Evolutionary conservation across 1,140 invertebrate genomes (phyloP), one percentile per base, ranked within the genome.

Genomic region (Nixonia krombeini): DNA sequence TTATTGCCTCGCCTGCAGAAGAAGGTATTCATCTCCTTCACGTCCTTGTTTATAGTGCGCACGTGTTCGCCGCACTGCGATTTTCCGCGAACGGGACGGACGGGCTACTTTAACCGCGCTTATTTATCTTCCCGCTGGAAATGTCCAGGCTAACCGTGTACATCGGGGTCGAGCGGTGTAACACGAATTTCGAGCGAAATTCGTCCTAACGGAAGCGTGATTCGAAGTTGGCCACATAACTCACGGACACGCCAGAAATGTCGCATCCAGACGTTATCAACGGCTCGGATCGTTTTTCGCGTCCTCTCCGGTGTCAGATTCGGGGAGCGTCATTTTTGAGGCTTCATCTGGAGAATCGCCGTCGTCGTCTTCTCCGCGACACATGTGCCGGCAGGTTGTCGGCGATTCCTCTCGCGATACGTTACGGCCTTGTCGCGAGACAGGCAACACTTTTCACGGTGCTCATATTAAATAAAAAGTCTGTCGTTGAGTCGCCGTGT

Each of bases 61-160:
- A 56, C 53, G 37, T 59, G 18, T 23, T 55, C 29, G 13, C 58
- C 31, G 13, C 38, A 9, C 13, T 29, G 41, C 57, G 44, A 61
- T 72, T 72, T 68, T 65, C 56, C 63, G 7, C 50, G 45, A 38
- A 56, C 49, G 33, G 40, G 47, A 47, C 46, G 41, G 40, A 38
- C 25, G 25, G 35, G 33, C 46, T 13, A 56, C 46, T 61, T 50
- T 58, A 65, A 71, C 70, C 70, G 23, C 59, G 35, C 62, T 61
- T 71, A 71, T 75, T 69, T 73, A 70, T 71, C 65, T 73, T 71
- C 38, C 46, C 46, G 45, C n/a, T 41, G 41, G 23, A 63, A 67
- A 67, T 63, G 56, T 62, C 62, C 57, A 33, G 29, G 37, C 42
- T 52, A 57, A 59, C 41, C 61, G 25, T 37, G 55, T 50, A 62